Conservation (phyloP, 2,113 vertebrate species). For the Misgurnus mizolepis region DNA sequence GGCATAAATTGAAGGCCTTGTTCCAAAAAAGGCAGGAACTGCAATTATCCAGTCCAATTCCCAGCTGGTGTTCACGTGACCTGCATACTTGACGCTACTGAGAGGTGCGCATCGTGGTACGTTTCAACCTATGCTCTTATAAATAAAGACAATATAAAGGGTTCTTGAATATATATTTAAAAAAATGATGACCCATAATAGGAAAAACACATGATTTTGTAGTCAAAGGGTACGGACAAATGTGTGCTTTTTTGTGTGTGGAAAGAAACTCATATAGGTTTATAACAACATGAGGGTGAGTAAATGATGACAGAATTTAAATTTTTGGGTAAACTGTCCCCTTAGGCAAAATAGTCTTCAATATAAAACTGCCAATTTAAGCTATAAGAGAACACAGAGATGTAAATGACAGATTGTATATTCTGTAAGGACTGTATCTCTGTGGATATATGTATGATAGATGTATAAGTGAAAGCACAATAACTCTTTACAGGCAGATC, state of each 20-base stretch:
- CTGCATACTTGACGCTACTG: conserved; percentile 38
- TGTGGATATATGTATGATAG: neutral
- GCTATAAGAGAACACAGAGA: neutral
- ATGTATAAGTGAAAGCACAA: conserved; percentile 5
- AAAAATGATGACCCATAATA: too few relatives aligned
- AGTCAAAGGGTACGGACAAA: too few relatives aligned
- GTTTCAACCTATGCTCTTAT: neutral
- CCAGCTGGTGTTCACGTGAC: conserved; percentile 52
- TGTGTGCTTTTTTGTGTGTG: too few relatives aligned
- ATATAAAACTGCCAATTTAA: too few relatives aligned
- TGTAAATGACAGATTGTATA: neutral
- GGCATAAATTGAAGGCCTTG: conserved; percentile 50
- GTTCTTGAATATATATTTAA: too few relatives aligned
- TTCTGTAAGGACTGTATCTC: neutral
- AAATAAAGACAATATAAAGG: too few relatives aligned
- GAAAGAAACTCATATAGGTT: too few relatives aligned
- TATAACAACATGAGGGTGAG: too few relatives aligned
- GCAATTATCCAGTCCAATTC: conserved; percentile 64
- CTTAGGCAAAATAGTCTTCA: too few relatives aligned
- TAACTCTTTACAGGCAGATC: neutral
- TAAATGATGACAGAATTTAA: too few relatives aligned
- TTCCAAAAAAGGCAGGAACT: conserved; percentile 50
- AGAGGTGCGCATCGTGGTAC: conserved; percentile 30
- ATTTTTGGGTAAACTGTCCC: too few relatives aligned
- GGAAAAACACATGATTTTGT: too few relatives aligned